Evolutionary conservation across 2,888 invertebrate species (phyloP).

Genomic region (Chloroclystis v-ata): DNA sequence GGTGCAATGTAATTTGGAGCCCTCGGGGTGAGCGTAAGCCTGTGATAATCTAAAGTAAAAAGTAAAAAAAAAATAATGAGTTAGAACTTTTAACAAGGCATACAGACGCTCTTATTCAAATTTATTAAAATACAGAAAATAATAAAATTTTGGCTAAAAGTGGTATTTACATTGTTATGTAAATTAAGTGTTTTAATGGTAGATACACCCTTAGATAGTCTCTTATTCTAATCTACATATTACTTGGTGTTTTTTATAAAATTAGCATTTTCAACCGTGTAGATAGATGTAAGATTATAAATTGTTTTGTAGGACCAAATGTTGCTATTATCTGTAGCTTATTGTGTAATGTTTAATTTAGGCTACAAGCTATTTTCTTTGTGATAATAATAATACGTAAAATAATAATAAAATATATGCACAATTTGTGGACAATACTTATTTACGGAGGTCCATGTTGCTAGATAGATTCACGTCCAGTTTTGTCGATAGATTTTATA

Average conservation of each 20-base stretch:
- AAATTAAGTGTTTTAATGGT: constrained; percentile 21
- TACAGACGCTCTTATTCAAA: constrained; percentile 49
- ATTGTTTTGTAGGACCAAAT: constrained; percentile 55
- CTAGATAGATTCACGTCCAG: constrained; percentile 66
- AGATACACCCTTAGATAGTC: constrained; percentile 21
- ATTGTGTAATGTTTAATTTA: constrained; percentile 16
- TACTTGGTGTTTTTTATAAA: constrained; percentile 59
- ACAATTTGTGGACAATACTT: constrained; percentile 75
- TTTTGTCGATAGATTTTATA: constrained; percentile 60
- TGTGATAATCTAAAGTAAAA: constrained; percentile 70
- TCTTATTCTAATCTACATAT: constrained; percentile 31
- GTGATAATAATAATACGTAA: constrained; percentile 69
- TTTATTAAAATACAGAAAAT: constrained; percentile 2
- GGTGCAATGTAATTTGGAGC: constrained; percentile 62
- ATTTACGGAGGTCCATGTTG: constrained; percentile 69
- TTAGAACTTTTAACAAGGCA: constrained; percentile 41
- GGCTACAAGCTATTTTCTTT: constrained; percentile 54
- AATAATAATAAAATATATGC: constrained; percentile 53
- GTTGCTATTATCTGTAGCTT: constrained; percentile 46
- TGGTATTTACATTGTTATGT: constrained; percentile 23
- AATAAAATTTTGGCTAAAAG: constrained; percentile 3
- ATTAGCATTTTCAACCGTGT: constrained; percentile 43
- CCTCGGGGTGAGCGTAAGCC: constrained; percentile 70
- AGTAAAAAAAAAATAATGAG: constrained; percentile 42
- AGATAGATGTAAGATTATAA: constrained; percentile 19